phyloP scores from a whole-genome alignment of 2,797 vertebrate genomes.

The Pseudochirops cupreus region DNA sequence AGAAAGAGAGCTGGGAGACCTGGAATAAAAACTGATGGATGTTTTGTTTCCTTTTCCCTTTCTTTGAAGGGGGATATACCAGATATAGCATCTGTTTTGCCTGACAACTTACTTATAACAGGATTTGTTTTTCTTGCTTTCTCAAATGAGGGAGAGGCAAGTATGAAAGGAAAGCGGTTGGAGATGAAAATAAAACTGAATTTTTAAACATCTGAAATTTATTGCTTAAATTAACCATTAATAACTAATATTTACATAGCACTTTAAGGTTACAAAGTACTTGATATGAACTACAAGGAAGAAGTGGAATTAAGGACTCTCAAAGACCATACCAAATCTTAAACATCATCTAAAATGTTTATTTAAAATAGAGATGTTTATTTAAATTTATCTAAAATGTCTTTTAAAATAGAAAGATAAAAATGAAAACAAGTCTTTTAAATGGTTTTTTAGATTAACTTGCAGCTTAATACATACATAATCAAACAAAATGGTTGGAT shows the following conservation, averaged over 20 bases:
- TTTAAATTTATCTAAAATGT: neutral
- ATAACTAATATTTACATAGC: neutral
- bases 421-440: slow-evolving; percentile 56
- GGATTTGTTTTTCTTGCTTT: neutral
- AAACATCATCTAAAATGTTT: neutral
- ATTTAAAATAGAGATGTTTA: neutral
- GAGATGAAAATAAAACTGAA: neutral
- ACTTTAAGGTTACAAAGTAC: neutral
- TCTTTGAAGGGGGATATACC: neutral
- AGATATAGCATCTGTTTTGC: neutral
- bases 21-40: neutral
- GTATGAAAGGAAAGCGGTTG: neutral
- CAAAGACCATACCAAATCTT: neutral
- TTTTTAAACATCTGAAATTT: neutral
- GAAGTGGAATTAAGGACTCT: neutral
- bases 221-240: neutral
- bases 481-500: slow-evolving; percentile 95
- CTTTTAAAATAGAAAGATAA: neutral
- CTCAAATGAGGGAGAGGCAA: neutral
- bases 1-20: neutral
- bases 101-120: neutral
- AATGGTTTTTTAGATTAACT: slow-evolving; percentile 33
- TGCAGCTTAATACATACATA: slow-evolving; percentile 86
- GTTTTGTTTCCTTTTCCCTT: neutral
- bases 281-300: neutral